phyloP scores from a whole-genome alignment of 1,140 invertebrate species.

The Dendroctonus valens region DNA sequence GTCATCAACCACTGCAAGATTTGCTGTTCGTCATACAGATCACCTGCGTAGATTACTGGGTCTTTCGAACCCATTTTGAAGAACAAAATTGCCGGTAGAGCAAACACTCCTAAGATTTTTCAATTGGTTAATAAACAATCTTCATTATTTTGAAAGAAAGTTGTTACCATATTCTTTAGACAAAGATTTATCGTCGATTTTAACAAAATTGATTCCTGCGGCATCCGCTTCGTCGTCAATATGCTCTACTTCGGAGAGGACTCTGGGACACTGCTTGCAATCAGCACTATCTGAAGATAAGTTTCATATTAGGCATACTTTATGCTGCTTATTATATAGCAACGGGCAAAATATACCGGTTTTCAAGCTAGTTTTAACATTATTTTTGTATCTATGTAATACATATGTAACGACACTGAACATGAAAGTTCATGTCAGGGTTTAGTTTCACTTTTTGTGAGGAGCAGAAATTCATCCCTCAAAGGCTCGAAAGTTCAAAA shows the following conservation, averaged over 20 bases:
- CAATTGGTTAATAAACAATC: background rate
- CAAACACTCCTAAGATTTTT: slow-evolving; percentile 71
- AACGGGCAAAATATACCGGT: too few relatives aligned
- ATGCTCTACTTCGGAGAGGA: slow-evolving; percentile 85
- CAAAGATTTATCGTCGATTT: slow-evolving; percentile 84
- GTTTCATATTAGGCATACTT: too few relatives aligned
- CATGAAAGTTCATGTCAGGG: too few relatives aligned
- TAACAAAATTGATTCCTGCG: slow-evolving; percentile 92
- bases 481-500: too few relatives aligned
- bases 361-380: too few relatives aligned
- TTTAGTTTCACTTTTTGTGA: too few relatives aligned
- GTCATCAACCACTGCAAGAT: slow-evolving; percentile 86
- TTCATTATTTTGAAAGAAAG: background rate
- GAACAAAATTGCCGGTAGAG: slow-evolving; percentile 84
- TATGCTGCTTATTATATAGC: too few relatives aligned
- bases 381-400: too few relatives aligned
- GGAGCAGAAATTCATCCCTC: too few relatives aligned
- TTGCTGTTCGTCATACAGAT: slow-evolving; percentile 85
- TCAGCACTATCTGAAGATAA: slow-evolving; percentile 83
- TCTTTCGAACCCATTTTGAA: slow-evolving; percentile 86
- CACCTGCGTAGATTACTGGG: slow-evolving; percentile 90
- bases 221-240: slow-evolving; percentile 91
- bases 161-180: slow-evolving; percentile 63
- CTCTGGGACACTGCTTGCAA: slow-evolving; percentile 89
- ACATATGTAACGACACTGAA: too few relatives aligned